These are phyloP conservation scores for Pachydiplax longipennis DNA, from an alignment of 2,888 invertebrate species.

Conservation along the genomic window DNA sequence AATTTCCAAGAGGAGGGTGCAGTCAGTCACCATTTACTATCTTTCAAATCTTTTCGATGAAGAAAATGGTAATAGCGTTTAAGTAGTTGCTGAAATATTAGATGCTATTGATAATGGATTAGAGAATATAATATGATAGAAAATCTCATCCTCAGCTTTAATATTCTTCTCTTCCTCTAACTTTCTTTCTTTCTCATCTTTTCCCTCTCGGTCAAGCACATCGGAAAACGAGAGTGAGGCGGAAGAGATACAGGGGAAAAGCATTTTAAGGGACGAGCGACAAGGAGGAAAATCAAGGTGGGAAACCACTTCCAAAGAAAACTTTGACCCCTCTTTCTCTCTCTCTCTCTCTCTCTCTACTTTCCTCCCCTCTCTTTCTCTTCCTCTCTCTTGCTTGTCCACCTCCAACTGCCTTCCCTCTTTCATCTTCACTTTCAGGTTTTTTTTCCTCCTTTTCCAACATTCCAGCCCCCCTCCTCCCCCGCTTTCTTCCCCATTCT, in stretches of 20 bases:
- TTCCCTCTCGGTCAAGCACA: neutral
- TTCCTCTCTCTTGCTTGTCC: neutral
- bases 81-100: too few relatives aligned
- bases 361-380: neutral
- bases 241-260: neutral
- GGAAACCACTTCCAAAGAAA: neutral
- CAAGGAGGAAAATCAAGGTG: neutral
- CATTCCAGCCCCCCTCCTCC: neutral
- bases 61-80: too few relatives aligned
- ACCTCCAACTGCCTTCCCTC: neutral
- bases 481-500: neutral
- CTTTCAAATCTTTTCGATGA: too few relatives aligned
- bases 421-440: neutral
- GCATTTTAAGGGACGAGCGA: neutral
- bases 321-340: neutral
- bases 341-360: too few relatives aligned
- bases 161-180: too few relatives aligned
- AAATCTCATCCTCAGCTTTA: too few relatives aligned
- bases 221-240: neutral
- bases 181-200: neutral
- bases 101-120: too few relatives aligned
- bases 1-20: too few relatives aligned
- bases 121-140: too few relatives aligned
- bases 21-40: too few relatives aligned
- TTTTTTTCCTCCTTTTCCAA: neutral